Evolutionary conservation across 2,797 vertebrate species (phyloP).

Genomic region (Darevskia nairensis): DNA sequence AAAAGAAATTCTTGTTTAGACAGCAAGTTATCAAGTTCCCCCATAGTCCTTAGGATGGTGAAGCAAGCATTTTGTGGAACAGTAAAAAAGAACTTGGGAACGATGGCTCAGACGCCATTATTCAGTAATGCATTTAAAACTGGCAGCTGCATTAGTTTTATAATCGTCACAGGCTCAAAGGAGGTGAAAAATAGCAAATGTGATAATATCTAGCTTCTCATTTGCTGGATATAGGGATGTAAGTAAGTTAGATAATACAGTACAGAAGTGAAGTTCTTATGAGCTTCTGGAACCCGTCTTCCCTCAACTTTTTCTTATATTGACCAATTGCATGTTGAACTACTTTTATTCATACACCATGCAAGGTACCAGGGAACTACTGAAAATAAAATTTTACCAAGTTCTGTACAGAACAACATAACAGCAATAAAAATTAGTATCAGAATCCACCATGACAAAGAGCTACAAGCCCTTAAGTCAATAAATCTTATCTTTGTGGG

Average conservation of each 20-base stretch:
- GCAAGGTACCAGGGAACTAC: neutral
- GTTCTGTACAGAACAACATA: neutral
- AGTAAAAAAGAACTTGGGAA: neutral
- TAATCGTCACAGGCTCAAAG: neutral
- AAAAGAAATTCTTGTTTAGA: neutral
- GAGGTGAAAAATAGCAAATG: neutral
- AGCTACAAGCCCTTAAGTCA: too few relatives aligned
- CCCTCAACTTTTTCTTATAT: neutral
- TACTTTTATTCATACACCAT: neutral
- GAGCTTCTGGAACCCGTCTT: neutral
- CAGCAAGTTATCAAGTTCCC: neutral
- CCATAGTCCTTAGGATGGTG: neutral
- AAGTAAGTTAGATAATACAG: neutral
- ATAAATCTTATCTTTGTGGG: neutral
- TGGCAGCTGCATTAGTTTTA: neutral
- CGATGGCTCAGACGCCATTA: neutral
- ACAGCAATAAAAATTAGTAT: neutral
- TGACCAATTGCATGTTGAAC: neutral
- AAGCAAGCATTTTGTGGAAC: neutral
- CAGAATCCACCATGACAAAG: neutral
- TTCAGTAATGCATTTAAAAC: neutral
- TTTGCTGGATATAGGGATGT: neutral
- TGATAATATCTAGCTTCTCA: neutral
- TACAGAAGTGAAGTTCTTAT: neutral
- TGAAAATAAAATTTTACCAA: neutral